Percentiles rank a stretch among this genome's conserved stretches.
Evolutionary conservation across 2,797 vertebrate species (phyloP).

Genomic region (Acanthiza pusilla): DNA sequence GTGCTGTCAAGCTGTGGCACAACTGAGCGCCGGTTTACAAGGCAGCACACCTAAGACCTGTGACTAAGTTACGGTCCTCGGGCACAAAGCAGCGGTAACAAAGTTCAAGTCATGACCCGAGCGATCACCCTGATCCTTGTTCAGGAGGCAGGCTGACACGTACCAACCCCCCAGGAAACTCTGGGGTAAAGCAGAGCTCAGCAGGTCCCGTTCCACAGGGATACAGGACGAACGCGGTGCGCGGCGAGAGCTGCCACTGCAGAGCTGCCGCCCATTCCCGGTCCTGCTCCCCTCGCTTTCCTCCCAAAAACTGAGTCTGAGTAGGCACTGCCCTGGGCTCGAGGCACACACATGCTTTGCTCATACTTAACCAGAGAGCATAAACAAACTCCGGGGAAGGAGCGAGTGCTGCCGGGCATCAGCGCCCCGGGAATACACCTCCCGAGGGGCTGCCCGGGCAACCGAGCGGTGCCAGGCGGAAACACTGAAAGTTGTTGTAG

Average conservation of each 20-base stretch:
- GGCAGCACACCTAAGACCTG: not conserved
- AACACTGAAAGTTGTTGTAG: not conserved
- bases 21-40: rapidly evolving
- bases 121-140: rapidly evolving
- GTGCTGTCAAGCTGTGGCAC: not conserved
- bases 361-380: not conserved
- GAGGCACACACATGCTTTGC: rapidly evolving
- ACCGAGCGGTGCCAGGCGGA: not conserved
- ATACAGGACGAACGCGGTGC: rapidly evolving
- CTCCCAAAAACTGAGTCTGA: not conserved
- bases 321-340: rapidly evolving
- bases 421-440: not conserved
- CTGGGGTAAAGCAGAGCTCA: rapidly evolving
- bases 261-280: not conserved
- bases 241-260: rapidly evolving
- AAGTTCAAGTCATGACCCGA: not conserved
- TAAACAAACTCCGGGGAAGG: not conserved
- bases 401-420: not conserved
- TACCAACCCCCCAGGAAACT: rapidly evolving
- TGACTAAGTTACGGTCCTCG: rapidly evolving
- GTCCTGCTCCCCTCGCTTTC: not conserved
- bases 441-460: not conserved
- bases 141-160: not conserved
- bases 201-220: too few relatives aligned
- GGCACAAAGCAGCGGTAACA: not conserved